Conservation (phyloP, 2,113 vertebrate species). For the Junco hyemalis region DNA sequence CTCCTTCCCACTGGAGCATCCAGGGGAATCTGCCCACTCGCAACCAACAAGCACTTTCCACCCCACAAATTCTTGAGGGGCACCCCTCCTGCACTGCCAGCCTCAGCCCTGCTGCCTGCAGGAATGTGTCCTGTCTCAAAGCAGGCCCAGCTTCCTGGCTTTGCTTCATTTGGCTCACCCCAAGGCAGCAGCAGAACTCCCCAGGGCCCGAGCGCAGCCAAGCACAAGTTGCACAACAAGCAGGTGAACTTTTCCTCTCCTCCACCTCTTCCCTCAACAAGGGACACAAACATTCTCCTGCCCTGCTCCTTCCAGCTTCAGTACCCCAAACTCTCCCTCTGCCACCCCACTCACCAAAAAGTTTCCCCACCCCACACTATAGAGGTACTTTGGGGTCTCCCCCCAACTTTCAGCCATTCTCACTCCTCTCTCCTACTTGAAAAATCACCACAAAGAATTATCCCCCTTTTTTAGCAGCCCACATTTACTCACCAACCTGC, state of each 20-base stretch:
- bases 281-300: not conserved
- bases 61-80: fast-evolving
- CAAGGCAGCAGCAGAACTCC: not conserved
- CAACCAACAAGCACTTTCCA: not conserved
- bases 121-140: not conserved
- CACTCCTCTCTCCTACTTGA: fast-evolving
- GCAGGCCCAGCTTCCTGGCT: not conserved
- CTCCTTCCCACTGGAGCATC: not conserved
- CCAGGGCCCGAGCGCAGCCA: not conserved
- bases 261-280: not conserved
- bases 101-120: fast-evolving
- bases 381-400: not conserved
- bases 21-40: not conserved
- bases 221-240: not conserved
- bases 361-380: fast-evolving
- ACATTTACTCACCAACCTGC: not conserved
- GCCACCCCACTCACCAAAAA: not conserved
- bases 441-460: fast-evolving
- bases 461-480: not conserved
- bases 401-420: fast-evolving
- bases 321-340: not conserved
- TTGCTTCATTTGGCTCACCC: not conserved
- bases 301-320: not conserved
- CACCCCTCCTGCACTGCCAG: not conserved
- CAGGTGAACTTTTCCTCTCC: not conserved